Percentiles rank a stretch among this genome's conserved stretches.
These are phyloP conservation scores for Nycticebus coucang DNA, from an alignment of 2,113 vertebrate species.

Conservation along the genomic window DNA sequence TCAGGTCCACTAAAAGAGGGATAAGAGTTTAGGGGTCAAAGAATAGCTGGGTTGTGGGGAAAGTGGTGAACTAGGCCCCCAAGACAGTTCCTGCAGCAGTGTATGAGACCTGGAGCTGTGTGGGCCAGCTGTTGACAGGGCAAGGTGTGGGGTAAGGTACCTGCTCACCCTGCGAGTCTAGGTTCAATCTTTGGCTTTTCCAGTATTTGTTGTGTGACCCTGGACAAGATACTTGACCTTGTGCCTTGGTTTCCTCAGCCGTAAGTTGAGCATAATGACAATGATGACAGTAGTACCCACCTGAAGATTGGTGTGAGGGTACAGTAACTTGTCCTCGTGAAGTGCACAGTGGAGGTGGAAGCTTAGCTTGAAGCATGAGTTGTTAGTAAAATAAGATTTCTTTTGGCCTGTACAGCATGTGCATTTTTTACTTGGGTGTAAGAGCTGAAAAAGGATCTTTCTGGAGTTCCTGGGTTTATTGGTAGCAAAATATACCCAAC, in stretches of 20 bases:
- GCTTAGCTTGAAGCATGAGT: background rate
- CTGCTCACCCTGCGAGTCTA: background rate
- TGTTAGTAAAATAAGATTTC: background rate
- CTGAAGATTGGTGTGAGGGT: background rate
- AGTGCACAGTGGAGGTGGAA: background rate
- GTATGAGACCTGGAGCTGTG: accelerated
- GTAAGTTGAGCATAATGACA: background rate
- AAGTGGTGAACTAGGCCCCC: background rate
- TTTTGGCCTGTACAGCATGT: background rate
- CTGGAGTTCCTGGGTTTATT: background rate
- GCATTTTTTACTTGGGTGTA: background rate
- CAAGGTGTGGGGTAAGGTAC: too few species aligned
- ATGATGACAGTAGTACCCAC: too few species aligned
- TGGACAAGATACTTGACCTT: background rate
- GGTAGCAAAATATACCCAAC: background rate
- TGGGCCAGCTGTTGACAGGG: background rate
- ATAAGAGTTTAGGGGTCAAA: background rate
- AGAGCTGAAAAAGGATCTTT: background rate
- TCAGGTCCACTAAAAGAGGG: background rate
- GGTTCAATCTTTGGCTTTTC: background rate
- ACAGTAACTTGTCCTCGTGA: background rate
- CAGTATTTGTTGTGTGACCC: background rate
- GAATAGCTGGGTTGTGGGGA: background rate
- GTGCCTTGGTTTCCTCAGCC: background rate
- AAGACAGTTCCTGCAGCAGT: too few species aligned